These are phyloP conservation scores for Macrosiphum euphorbiae DNA, from an alignment of 2,888 invertebrate genomes.

Conservation along the genomic window DNA sequence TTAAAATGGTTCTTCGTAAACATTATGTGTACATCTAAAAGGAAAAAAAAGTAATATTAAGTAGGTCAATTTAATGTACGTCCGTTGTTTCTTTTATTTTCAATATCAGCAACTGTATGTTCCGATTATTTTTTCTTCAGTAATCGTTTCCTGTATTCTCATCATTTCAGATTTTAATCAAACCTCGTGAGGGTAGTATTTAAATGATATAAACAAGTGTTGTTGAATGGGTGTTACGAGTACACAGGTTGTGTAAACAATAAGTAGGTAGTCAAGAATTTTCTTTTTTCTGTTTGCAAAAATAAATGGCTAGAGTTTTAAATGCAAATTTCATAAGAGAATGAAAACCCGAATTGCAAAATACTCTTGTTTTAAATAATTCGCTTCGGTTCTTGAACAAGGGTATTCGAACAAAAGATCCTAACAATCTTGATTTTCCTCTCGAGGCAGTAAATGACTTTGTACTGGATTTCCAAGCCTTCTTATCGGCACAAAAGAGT, in stretches of 20 bases:
- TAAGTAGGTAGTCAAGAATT: not conserved
- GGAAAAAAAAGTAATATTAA: not conserved
- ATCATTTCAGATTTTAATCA: not conserved
- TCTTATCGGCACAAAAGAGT: conserved; percentile 21
- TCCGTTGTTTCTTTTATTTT: not conserved
- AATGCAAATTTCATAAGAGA: conserved; percentile 37
- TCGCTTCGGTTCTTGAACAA: conserved; percentile 35
- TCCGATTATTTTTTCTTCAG: not conserved
- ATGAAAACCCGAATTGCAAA: conserved; percentile 11
- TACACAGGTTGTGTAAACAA: not conserved
- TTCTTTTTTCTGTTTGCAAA: not conserved
- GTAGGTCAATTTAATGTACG: not conserved
- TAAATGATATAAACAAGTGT: not conserved
- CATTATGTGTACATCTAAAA: not conserved
- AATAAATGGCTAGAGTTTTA: conserved; percentile 15
- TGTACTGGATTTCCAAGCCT: not conserved
- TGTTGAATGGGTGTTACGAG: not conserved
- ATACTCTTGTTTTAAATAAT: conserved; percentile 39
- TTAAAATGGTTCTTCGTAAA: not conserved
- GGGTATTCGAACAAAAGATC: conserved; percentile 24
- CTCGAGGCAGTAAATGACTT: conserved; percentile 40
- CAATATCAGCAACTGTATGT: not conserved
- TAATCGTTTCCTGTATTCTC: not conserved
- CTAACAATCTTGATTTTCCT: conserved; percentile 44
- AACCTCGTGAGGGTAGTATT: not conserved